Evolutionary conservation across 2,888 invertebrate species (phyloP), one percentile per base, ranked within the genome.

Genomic region (Spodoptera exigua): DNA sequence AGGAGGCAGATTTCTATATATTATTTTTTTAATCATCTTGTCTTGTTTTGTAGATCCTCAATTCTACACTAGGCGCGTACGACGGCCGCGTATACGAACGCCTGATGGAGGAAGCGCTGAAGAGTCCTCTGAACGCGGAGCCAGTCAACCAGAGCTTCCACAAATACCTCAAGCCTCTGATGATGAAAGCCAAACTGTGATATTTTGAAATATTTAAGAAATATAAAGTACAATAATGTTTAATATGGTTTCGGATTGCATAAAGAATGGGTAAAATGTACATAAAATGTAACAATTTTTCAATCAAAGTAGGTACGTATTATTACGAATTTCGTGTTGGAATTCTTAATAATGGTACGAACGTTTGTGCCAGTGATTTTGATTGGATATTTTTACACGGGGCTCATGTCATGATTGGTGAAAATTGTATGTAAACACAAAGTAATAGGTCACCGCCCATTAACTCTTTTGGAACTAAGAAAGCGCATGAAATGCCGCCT

Each of bases 51-150:
- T n/a, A 92, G 91, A 82, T 92, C 18, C 74, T 92, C 13, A 94
- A 95, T 45, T 97, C 97, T 0, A 95, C 97, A 0, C 89, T 98
- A 35, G 98, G 98, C 2, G 95, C 96, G 0, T 97, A 96, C 84
- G 98, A 98, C 87, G 98, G 98, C 0, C 96, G 97, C 72, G 97
- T 97, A 32, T 98, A 98, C 86, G 96, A 97, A 79, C 95, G 97
- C 9, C 91, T 98, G 54, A 97, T 96, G 88, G 96, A 95, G 56
- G 96, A 97, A 80, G 97, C 98, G 0, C 94, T 96, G 83, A 96
- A 97, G 87, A 97, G 97, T 84, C 97, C 97, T 0, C 92, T 98
- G 71, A 98, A 98, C 89, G 94, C 95, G 35, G 95, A 96, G 70
- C 96, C 96, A 0, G 98, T 98, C 32, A 97, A 97, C 83, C 92